Base-by-base conservation (phyloP, 2,888 invertebrate species). In the Melinaea menophilus region DNA sequence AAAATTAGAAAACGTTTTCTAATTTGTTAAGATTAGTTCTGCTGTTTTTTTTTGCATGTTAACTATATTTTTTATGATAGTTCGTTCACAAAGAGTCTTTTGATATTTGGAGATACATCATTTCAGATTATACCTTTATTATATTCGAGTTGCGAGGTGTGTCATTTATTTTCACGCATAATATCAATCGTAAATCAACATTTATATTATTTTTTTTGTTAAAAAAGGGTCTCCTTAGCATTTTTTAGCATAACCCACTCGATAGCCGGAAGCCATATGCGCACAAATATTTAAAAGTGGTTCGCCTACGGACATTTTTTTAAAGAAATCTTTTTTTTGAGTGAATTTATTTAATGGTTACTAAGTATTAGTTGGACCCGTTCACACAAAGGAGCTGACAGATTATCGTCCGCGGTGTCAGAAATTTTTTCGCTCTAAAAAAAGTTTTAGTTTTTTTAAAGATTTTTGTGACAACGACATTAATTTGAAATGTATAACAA, bases 241-340 rank as follows among this genome's bases (percentile, higher is more conserved):
- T 83, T 85, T 88, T 89, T 88, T 88, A 85, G 85, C 85, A 84
- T 86, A 88, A 88, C 88, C 88, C 88, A 85, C 88, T 88, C 88
- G 68, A 80, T 88, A 84, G 87, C 90, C 90, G 90, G 90, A 90
- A 90, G 88, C 87, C 88, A 86, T 88, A 80, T 88, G 89, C 75
- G 84, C 81, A 88, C 88, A 90, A 90, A 90, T 88, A 90, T 90
- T 87, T 85, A 85, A 84, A 82, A 86, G 82, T 84, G 88, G 86
- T 84, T 79, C 77, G 82, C 81, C 83, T 79, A 79, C 75, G 82
- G 82, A 79, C 76, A 77, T 81, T 86, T 86, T 86, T 85, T 80
- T 64, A 34, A 33, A 62, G 60, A 72, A 67, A 69, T 63, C 55
- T 65, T 75, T 82, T 84, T 86, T 82, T 81, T 73, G 70, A 71